Base-by-base conservation (phyloP, 2,888 invertebrate species). In the Muschampia plurimacula region DNA sequence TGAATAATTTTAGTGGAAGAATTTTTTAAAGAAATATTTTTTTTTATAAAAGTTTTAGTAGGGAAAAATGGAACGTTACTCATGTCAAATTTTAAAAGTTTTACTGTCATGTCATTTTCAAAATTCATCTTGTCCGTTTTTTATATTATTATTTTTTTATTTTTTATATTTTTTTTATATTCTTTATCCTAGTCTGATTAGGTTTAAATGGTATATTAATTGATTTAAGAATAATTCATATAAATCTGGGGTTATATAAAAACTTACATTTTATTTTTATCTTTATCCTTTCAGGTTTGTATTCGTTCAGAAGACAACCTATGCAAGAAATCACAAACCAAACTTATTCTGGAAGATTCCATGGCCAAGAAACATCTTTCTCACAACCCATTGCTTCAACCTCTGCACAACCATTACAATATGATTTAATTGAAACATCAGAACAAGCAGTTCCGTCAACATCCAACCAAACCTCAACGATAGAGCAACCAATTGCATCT, bases 281-380 rank as follows among this genome's bases (percentile, higher is more conserved):
- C 9, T 57, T 57, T 57, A 57, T 28, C 13, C 55, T 55, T 57
- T 57, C 57, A 57, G 57, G 57, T 9, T 57, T 28, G 13, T 49
- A 49, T 49, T 28, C 57, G 28, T n/a, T 57, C n/a, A 57, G 57
- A 57, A 57, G 57, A 57, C 57, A n/a, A n/a, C 57, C 57, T 57
- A 57, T 57, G 57, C 57, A 57, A 57, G 57, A 57, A 57, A 57
- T 57, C 15, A 57, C 57, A n/a, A 57, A 57, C 28, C 57, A 10
- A 12, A 55, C 46, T n/a, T n/a, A 57, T 57, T 57, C 57, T 57
- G 28, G 28, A 2, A 3, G 55, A 55, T 9, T 22, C 9, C 55
- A 55, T 22, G 13, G 55, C 22, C 55, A 9, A 55, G 55, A 55
- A 55, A 3, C 10, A 28, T 10, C 55, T 55, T 55, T 22, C 10